Percentiles rank a stretch among this genome's conserved stretches.
phyloP scores from a whole-genome alignment of 2,888 invertebrate genomes.

The Acanthoscelides obtectus region DNA sequence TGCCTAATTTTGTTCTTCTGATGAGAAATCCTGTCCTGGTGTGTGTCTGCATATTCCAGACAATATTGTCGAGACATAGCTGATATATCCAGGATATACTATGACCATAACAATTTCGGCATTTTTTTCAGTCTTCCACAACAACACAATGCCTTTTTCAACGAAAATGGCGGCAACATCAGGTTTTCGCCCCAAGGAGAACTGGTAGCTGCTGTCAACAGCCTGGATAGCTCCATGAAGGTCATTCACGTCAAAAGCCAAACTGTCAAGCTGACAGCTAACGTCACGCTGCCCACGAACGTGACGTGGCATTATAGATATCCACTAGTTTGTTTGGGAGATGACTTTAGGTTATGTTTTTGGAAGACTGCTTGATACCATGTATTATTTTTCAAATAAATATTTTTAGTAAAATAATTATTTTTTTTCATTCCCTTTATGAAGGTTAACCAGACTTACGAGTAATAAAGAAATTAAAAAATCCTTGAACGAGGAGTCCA shows the following conservation, averaged over 20 bases:
- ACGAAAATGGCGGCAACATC: slow-evolving; percentile 58
- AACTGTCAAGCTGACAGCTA: slow-evolving; percentile 52
- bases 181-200: slow-evolving; percentile 61
- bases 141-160: slow-evolving; percentile 56
- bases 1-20: too few relatives aligned
- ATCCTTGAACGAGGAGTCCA: too few relatives aligned
- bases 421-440: too few relatives aligned
- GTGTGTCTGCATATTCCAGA: too few relatives aligned
- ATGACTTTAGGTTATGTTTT: slow-evolving; percentile 57
- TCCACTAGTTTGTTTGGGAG: slow-evolving; percentile 57
- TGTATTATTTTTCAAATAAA: slow-evolving; percentile 19
- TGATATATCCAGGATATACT: too few relatives aligned
- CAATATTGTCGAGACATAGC: too few relatives aligned
- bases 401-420: neutral
- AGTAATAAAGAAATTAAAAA: too few relatives aligned
- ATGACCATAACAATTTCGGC: too few relatives aligned
- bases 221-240: slow-evolving; percentile 62
- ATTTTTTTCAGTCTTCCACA: slow-evolving; percentile 53
- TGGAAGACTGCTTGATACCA: slow-evolving; percentile 46
- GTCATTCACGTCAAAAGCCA: slow-evolving; percentile 57
- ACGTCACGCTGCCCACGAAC: slow-evolving; percentile 54
- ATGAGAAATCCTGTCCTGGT: too few relatives aligned
- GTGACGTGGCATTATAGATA: slow-evolving; percentile 60
- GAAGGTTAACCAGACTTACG: too few relatives aligned
- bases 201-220: slow-evolving; percentile 62